A percentile compares a stretch with the other conserved stretches of the same genome.
Conservation (phyloP, 2,888 invertebrate species). For the Lottia scabra region DNA sequence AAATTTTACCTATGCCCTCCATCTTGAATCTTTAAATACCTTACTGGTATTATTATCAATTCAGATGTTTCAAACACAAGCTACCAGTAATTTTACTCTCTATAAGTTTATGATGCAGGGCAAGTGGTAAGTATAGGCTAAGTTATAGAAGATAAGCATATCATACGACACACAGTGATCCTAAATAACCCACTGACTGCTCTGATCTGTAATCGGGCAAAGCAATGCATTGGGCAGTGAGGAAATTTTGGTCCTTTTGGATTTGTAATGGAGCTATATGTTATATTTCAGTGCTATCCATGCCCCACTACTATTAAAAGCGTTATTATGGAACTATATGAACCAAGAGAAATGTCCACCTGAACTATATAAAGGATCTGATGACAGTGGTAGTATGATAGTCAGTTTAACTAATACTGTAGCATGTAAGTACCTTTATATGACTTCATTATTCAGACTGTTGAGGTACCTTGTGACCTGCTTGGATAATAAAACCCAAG, state of each 20-base stretch:
- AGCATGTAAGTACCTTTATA: slow-evolving; percentile 55
- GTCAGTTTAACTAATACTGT: slow-evolving; percentile 57
- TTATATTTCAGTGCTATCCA: slow-evolving; percentile 74
- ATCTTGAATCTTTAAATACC: slow-evolving; percentile 86
- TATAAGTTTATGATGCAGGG: slow-evolving; percentile 73
- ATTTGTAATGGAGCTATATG: no score
- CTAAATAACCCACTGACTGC: no score
- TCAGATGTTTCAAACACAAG: slow-evolving; percentile 77
- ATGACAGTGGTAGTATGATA: slow-evolving; percentile 48
- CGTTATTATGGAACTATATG: slow-evolving; percentile 77
- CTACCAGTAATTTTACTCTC: slow-evolving; percentile 79
- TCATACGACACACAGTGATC: no score
- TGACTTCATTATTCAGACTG: background rate
- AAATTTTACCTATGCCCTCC: slow-evolving; percentile 64
- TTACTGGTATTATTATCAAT: slow-evolving; percentile 89
- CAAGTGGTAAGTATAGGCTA: slow-evolving; percentile 63
- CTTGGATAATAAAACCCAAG: no score
- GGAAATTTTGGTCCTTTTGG: no score
- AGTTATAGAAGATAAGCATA: no score
- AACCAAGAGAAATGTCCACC: slow-evolving; percentile 66
- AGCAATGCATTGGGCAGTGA: no score
- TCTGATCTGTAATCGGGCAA: no score
- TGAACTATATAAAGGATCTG: slow-evolving; percentile 54
- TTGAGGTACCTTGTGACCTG: no score
- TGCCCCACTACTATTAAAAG: slow-evolving; percentile 83